phyloP scores from a whole-genome alignment of 2,113 vertebrate genomes.

The Crypturellus undulatus region DNA sequence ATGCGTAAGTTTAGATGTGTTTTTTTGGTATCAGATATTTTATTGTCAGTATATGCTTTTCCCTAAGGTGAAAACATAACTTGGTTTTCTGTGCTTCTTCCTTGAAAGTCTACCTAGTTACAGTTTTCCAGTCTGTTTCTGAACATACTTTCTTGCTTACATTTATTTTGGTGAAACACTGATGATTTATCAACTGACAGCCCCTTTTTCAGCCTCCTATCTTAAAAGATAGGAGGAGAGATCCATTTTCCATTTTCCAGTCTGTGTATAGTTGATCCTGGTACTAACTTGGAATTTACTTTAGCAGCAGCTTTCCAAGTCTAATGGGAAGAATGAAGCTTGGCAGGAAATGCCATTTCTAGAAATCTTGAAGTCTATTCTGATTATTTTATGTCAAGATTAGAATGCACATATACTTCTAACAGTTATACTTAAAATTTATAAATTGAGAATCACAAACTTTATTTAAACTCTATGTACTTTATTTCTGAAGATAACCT shows the following conservation, averaged over 20 bases:
- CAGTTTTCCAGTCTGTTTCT: neutral
- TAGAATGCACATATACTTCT: neutral
- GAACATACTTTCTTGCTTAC: neutral
- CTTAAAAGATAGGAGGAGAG: neutral
- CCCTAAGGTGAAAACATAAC: neutral
- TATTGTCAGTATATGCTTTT: neutral
- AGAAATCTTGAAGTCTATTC: neutral
- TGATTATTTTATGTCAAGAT: neutral
- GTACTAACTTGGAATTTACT: neutral
- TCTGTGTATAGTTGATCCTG: neutral
- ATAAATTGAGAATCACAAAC: neutral
- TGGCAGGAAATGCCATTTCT: neutral
- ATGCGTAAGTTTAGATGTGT: slow-evolving; percentile 81
- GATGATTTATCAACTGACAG: neutral
- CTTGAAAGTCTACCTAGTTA: neutral
- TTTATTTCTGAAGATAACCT: neutral
- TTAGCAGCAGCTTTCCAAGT: neutral
- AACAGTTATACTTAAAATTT: neutral
- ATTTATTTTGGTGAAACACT: neutral
- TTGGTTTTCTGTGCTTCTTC: neutral
- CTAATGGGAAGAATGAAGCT: neutral
- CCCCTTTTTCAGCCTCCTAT: neutral
- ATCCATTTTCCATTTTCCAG: neutral
- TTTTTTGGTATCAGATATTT: accelerated
- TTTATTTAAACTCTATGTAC: too few relatives aligned